phyloP scores from a whole-genome alignment of 1,140 invertebrate genomes.

The Nasonia giraulti region DNA sequence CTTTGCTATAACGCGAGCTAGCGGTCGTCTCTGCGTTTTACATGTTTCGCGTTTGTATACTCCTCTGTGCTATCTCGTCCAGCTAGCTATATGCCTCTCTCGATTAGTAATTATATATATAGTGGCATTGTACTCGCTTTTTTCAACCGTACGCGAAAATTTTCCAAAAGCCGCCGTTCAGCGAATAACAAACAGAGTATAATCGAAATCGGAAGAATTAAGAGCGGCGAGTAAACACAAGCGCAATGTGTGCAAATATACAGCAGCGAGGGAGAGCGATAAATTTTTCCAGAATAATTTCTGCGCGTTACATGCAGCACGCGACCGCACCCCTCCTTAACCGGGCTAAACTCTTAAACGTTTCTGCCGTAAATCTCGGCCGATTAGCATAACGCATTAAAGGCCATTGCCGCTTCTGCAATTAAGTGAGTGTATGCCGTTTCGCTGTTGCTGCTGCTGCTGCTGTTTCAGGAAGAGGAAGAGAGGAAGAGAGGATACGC shows the following conservation, averaged over 20 bases:
- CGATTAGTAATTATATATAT: slow-evolving; percentile 23
- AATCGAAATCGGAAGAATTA: background rate
- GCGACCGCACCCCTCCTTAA: slow-evolving; percentile 45
- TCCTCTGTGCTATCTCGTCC: background rate
- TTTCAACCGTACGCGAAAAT: background rate
- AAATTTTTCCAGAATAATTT: slow-evolving; percentile 46
- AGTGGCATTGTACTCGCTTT: background rate
- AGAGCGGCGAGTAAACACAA: background rate
- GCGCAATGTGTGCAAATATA: background rate
- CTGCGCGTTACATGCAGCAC: background rate
- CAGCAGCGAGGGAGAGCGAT: background rate
- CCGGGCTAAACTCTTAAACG: slow-evolving; percentile 59
- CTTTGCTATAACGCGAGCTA: background rate
- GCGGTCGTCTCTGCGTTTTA: slow-evolving; percentile 24
- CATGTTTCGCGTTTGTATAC: slow-evolving; percentile 25
- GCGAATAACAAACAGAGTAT: background rate
- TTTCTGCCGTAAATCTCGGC: slow-evolving; percentile 57
- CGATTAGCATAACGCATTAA: slow-evolving; percentile 65
- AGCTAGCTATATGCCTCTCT: background rate
- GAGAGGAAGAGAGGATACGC: background rate
- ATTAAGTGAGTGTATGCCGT: slow-evolving; percentile 62
- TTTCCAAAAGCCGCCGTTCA: background rate
- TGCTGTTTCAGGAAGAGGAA: background rate
- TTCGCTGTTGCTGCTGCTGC: slow-evolving; percentile 22
- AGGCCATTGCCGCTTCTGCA: slow-evolving; percentile 60